Base-by-base conservation (phyloP, 92 coral and sea anemone genomes). In the Siderastrea radians region DNA sequence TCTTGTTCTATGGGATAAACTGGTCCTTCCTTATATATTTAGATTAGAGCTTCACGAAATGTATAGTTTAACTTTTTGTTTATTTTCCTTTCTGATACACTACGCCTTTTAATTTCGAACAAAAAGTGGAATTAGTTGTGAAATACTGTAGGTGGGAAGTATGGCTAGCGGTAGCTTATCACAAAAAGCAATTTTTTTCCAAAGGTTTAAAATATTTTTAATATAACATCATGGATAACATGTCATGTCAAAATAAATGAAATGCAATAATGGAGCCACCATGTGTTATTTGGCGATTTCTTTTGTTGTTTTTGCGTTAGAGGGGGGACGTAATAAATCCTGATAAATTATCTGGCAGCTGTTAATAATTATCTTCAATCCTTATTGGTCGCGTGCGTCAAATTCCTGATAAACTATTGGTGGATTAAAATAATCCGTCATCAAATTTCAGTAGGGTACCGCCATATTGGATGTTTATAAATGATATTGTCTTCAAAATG, bases 401-500 rank as follows among this genome's bases (percentile, higher is more conserved):
- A 77, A 75, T 87, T 84, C 87, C 71, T 81, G 96, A 73, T 84
- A 67, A 93, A 64, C 87, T 90, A 93, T 93, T 93, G 96, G 96
- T 81, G 91, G 96, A 93, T 88, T 82, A 87, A 81, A 91, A 93
- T 93, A 88, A 93, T 93, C 96, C 74, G 81, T 85, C 84, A 93
- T 93, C 93, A 93, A 85, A 87, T 91, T 87, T 90, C 89, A 79
- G 54, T 90, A 62, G 90, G 79, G 75, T 88, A 88, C 48, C 91
- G 93, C 95, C 95, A 93, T 93, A 52, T 93, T 93, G 85, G 86
- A 93, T 75, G 78, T 82, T 81, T 81, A 82, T 82, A 72, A 69
- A 67, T 81, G 26, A 68, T 68, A 81, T 81, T 81, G 85, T 68
- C 74, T 81, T 45, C 54, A 44, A 80, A 55, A 81, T 81, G 86